Percentiles rank a stretch among this genome's conserved stretches.
These are phyloP conservation scores for Zelleria hepariella DNA, from an alignment of 2,888 invertebrate species.

Conservation along the genomic window DNA sequence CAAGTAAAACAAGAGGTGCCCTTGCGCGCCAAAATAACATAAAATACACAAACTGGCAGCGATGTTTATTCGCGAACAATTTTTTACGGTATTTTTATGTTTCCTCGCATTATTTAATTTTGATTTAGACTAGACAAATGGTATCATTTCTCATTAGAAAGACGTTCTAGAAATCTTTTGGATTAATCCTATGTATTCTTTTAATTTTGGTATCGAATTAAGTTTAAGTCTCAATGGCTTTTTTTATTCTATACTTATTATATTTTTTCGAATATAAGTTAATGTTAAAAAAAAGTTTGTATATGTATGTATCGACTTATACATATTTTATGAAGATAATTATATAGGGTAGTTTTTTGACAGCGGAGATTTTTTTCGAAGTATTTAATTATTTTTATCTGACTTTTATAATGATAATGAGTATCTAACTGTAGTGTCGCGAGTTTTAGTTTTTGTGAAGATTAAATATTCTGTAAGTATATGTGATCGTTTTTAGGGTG, in stretches of 20 bases:
- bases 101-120: slow-evolving; percentile 7
- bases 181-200: too few species aligned
- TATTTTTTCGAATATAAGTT: neutral
- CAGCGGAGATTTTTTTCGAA: neutral
- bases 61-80: neutral
- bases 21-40: too few species aligned
- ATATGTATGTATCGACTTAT: slow-evolving; percentile 1
- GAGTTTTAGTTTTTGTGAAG: neutral
- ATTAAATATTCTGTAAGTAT: neutral
- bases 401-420: neutral
- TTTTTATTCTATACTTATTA: slow-evolving; percentile 24
- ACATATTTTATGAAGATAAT: neutral
- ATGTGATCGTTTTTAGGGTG: neutral
- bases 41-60: too few species aligned
- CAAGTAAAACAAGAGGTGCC: too few species aligned
- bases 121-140: neutral
- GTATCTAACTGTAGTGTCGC: neutral
- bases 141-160: too few species aligned
- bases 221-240: too few species aligned
- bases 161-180: slow-evolving; percentile 19
- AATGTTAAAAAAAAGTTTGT: neutral
- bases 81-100: slow-evolving; percentile 8
- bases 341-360: neutral
- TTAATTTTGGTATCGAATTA: too few species aligned
- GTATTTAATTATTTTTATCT: neutral